Conservation (phyloP, 2,888 invertebrate genomes). For the Phortica okadai region DNA sequence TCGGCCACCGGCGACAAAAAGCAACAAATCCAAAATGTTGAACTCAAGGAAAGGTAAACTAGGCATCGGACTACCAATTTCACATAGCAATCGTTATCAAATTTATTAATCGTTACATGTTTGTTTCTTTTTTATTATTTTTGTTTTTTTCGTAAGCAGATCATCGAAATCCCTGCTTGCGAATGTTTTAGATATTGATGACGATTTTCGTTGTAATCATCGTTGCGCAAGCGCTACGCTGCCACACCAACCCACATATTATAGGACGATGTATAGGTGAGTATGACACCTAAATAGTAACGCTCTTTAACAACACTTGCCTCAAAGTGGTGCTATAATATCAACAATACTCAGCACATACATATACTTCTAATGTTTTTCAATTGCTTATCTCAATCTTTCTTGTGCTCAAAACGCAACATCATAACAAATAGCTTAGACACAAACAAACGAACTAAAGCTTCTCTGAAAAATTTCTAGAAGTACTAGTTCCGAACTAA, state of each 20-base stretch:
- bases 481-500: no score
- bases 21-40: slow-evolving; percentile 85
- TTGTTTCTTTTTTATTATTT: background rate
- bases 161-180: slow-evolving; percentile 96
- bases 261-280: slow-evolving; percentile 83
- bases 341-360: no score
- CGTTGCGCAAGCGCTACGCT: slow-evolving; percentile 79
- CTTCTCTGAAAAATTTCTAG: no score
- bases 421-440: no score
- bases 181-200: slow-evolving; percentile 97
- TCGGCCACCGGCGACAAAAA: slow-evolving; percentile 77
- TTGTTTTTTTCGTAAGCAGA: slow-evolving; percentile 69
- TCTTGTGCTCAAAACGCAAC: no score
- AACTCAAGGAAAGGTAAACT: slow-evolving; percentile 85
- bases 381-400: background rate
- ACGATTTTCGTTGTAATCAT: slow-evolving; percentile 92
- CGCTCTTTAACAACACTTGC: background rate
- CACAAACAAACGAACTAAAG: no score
- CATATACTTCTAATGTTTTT: no score
- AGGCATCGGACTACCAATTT: background rate
- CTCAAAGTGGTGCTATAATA: no score
- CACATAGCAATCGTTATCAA: background rate
- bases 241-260: slow-evolving; percentile 81
- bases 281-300: background rate
- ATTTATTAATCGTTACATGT: background rate